Evolutionary conservation across 1,140 invertebrate genomes (phyloP).

Genomic region (Microplitis mediator): DNA sequence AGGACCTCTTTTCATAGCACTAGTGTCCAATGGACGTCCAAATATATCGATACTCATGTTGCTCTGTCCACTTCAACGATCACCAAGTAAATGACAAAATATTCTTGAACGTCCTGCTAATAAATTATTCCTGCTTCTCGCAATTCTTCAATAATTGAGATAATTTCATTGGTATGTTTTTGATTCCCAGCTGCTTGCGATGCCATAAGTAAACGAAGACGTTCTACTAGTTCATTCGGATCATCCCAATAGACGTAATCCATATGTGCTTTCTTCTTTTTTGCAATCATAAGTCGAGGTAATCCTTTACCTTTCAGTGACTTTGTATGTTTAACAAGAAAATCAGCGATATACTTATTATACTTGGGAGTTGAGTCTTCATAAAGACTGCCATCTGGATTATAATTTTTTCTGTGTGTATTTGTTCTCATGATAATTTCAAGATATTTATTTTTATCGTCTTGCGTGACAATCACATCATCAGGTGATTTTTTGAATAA

Average conservation of each 20-base stretch:
- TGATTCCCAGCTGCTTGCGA: not conserved
- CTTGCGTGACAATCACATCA: not conserved
- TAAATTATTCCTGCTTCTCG: too few species aligned
- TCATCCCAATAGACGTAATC: constrained; percentile 11
- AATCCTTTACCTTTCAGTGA: not conserved
- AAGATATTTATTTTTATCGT: constrained; percentile 1
- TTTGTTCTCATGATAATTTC: constrained; percentile 6
- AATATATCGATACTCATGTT: too few species aligned
- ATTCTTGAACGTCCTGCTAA: too few species aligned
- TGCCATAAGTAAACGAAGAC: not conserved
- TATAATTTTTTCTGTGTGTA: constrained; percentile 12
- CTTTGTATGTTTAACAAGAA: too few species aligned
- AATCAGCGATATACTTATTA: too few species aligned
- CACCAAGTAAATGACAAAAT: too few species aligned
- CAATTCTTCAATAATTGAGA: too few species aligned
- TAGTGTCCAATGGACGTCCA: too few species aligned
- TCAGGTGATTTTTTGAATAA: constrained; percentile 10
- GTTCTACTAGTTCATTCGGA: constrained; percentile 7
- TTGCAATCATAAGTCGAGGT: not conserved
- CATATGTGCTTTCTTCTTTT: not conserved
- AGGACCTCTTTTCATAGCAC: too few species aligned
- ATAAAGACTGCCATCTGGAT: not conserved
- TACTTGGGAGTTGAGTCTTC: too few species aligned
- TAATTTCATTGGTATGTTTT: not conserved
- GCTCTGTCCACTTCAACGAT: too few species aligned